Percentiles rank a stretch among this genome's conserved stretches.
Conservation (phyloP, 2,888 invertebrate genomes). For the Sminthurides aquaticus region DNA sequence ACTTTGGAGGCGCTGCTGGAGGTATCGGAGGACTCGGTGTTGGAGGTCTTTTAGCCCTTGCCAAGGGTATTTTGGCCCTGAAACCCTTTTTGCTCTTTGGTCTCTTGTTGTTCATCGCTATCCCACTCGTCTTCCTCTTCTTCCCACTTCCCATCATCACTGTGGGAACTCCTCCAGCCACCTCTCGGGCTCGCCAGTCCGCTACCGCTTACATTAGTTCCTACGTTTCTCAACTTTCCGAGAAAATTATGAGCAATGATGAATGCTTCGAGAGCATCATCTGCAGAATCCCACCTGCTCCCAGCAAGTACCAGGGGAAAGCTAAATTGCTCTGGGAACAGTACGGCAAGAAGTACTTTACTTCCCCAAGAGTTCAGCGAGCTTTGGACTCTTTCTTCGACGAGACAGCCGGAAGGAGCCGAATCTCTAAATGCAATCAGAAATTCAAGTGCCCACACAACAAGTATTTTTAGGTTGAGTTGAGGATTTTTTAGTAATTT, state of each 20-base stretch:
- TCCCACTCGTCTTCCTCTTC: conserved; percentile 36
- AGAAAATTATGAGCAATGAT: conserved; percentile 37
- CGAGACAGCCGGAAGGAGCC: conserved; percentile 26
- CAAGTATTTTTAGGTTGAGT: conserved; percentile 32
- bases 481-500: not conserved
- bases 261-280: conserved; percentile 40
- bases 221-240: conserved; percentile 33
- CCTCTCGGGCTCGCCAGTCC: not conserved
- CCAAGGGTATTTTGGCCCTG: conserved; percentile 30
- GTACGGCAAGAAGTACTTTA: conserved; percentile 32
- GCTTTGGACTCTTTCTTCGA: conserved; percentile 40
- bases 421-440: conserved; percentile 39
- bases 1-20: conserved; percentile 19
- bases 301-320: conserved; percentile 34
- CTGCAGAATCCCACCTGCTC: conserved; percentile 40
- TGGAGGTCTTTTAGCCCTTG: conserved; percentile 9
- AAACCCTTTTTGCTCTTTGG: conserved; percentile 37
- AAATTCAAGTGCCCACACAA: conserved; percentile 38
- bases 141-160: conserved; percentile 41
- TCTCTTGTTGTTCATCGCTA: conserved; percentile 30
- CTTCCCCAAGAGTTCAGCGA: conserved; percentile 23
- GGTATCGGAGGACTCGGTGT: conserved; percentile 20
- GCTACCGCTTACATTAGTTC: conserved; percentile 15
- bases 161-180: conserved; percentile 13
- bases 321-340: conserved; percentile 38